Evolutionary conservation across 2,888 invertebrate genomes (phyloP), one percentile per base, ranked within the genome.

Genomic region (Steinernema carpocapsae): DNA sequence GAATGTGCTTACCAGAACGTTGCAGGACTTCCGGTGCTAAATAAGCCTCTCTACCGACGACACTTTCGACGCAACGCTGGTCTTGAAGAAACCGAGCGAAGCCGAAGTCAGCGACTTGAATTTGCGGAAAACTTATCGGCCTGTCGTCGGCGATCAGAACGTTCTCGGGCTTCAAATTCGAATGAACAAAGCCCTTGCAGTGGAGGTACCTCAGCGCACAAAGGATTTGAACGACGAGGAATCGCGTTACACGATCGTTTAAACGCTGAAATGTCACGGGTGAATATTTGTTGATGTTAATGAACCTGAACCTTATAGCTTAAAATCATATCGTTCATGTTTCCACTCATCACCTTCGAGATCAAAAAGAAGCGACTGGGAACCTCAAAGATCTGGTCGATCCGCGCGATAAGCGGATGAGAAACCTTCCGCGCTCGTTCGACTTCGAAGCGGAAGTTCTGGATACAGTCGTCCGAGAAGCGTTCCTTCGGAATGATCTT

Each of bases 261-360:
- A 97, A 91, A 32, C 95, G 91, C 64, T 64, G 64, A 14, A 64
- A 64, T 7, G 26, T 14, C 6, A 7, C 22, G 22, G 37, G 37
- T 37, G 10, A 37, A 37, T 3, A 10, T 37, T 10, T 22, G 0
- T n/a, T n/a, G n/a, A n/a, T n/a, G n/a, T n/a, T n/a, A n/a, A n/a
- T n/a, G n/a, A n/a, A n/a, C n/a, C n/a, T 95, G 94, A 22, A 74
- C 32, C 85, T 94, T 93, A 84, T 94, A 94, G 7, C 93, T 94
- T 73, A 97, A 90, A 86, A 97, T 97, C 97, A 97, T 97, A 90
- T 97, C 97, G 81, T 97, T 90, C 97, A 97, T 97, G 88, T 97
- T 97, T 0, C 97, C 95, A 87, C 94, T 93, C 72, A 97, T 90
- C 89, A 97, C 97, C 90, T 97, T 97, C 97, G 97, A 97, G 0